A percentile compares a stretch with the other conserved stretches of the same genome.
Conservation (phyloP, 64 coral and sea anemone species). For the Catalaphyllia jardinei region DNA sequence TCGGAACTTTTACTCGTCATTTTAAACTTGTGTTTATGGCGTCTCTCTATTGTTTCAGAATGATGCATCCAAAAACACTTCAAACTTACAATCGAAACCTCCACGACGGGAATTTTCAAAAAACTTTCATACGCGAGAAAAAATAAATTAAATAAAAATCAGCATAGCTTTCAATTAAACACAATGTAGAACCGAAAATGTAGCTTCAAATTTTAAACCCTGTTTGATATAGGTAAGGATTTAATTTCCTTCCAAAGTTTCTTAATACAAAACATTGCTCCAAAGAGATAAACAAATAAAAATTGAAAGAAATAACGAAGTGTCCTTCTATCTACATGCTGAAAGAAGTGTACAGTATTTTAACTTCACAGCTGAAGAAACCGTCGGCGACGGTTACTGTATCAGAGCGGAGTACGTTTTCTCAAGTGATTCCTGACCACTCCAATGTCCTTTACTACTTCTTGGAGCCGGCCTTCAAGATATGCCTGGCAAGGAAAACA, state of each 20-base stretch:
- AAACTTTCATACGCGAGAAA: not conserved
- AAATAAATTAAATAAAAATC: too few species aligned
- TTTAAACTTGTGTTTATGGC: too few species aligned
- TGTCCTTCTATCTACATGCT: not conserved
- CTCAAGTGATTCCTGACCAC: slow-evolving; percentile 68
- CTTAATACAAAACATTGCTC: not conserved
- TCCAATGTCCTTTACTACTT: slow-evolving; percentile 63
- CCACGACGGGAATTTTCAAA: too few species aligned
- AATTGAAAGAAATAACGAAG: not conserved
- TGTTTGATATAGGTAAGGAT: not conserved
- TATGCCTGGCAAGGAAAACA: slow-evolving; percentile 44
- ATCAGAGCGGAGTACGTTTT: slow-evolving; percentile 51
- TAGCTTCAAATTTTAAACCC: not conserved
- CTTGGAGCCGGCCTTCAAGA: slow-evolving; percentile 72
- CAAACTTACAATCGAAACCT: too few species aligned
- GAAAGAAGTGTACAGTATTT: not conserved
- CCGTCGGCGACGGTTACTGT: not conserved
- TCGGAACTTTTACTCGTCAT: too few species aligned
- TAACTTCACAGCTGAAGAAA: not conserved
- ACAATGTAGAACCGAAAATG: too few species aligned
- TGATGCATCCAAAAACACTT: too few species aligned
- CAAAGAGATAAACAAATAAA: not conserved
- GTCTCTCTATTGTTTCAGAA: too few species aligned
- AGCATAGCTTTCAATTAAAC: too few species aligned
- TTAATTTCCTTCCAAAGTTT: not conserved